phyloP scores from a whole-genome alignment of 2,797 vertebrate species.

The Anguilla obscura region DNA sequence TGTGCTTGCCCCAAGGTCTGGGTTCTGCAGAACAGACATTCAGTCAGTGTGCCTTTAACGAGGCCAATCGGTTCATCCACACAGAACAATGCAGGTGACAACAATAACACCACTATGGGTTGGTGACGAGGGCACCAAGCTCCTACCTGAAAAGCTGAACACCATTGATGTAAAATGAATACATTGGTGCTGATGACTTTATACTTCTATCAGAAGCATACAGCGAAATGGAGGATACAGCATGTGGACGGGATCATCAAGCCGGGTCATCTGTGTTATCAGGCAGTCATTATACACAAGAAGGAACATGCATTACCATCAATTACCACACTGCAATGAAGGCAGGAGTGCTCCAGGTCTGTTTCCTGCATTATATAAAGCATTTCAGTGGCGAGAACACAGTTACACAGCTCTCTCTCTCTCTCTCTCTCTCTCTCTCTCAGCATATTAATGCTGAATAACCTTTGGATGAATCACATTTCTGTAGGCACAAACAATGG shows the following conservation, averaged over 20 bases:
- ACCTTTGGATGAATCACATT: background rate
- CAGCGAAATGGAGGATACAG: background rate
- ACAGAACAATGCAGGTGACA: background rate
- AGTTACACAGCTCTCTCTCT: background rate
- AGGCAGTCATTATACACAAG: background rate
- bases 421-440: background rate
- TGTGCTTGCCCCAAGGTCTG: background rate
- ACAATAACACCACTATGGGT: background rate
- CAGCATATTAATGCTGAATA: slow-evolving; percentile 6
- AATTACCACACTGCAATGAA: background rate
- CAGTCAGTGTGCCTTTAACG: background rate
- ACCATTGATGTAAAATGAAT: background rate
- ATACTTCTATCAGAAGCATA: background rate
- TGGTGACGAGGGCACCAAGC: background rate
- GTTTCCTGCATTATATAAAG: background rate
- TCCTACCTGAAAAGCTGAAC: background rate
- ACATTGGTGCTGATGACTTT: background rate
- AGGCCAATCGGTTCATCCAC: background rate
- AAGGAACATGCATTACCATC: background rate
- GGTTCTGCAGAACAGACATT: background rate
- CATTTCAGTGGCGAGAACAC: background rate
- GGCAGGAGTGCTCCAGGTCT: background rate
- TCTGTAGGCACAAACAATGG: background rate
- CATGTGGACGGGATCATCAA: background rate
- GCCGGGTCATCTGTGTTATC: background rate